phyloP scores from a whole-genome alignment of 2,888 invertebrate species.

The Geophilus truncorum region DNA sequence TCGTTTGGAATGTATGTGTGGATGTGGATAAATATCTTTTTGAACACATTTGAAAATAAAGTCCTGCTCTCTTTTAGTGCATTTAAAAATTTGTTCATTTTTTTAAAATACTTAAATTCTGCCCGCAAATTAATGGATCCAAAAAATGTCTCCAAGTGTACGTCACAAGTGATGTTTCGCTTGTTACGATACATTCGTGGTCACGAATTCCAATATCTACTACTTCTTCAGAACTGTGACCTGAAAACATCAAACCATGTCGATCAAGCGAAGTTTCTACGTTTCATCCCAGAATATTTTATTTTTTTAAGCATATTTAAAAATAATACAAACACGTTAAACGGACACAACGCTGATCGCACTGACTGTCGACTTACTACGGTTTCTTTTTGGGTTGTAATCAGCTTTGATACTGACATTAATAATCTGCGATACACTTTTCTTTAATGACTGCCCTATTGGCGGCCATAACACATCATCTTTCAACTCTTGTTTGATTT shows the following conservation, averaged over 20 bases:
- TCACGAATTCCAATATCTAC: not conserved
- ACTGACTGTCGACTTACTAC: not conserved
- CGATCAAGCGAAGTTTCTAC: no score
- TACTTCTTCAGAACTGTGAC: not conserved
- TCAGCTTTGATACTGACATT: not conserved
- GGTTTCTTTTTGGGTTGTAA: not conserved
- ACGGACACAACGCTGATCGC: not conserved
- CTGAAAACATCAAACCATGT: no score
- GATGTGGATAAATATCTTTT: not conserved
- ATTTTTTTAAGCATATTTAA: not conserved
- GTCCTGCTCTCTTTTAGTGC: not conserved
- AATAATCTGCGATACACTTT: not conserved
- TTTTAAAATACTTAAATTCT: not conserved
- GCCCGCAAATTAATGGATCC: not conserved
- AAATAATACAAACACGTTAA: not conserved
- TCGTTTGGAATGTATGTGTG: not conserved
- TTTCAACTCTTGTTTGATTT: not conserved
- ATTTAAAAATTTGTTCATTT: not conserved
- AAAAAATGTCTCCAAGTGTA: not conserved
- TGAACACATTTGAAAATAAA: slow-evolving; percentile 1
- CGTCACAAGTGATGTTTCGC: not conserved
- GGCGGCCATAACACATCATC: not conserved
- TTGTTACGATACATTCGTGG: not conserved
- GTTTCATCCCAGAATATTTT: no score
- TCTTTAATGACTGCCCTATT: not conserved